A percentile compares a stretch with the other conserved stretches of the same genome.
phyloP scores from a whole-genome alignment of 2,113 vertebrate species.

The Cyprinodon tularosa region DNA sequence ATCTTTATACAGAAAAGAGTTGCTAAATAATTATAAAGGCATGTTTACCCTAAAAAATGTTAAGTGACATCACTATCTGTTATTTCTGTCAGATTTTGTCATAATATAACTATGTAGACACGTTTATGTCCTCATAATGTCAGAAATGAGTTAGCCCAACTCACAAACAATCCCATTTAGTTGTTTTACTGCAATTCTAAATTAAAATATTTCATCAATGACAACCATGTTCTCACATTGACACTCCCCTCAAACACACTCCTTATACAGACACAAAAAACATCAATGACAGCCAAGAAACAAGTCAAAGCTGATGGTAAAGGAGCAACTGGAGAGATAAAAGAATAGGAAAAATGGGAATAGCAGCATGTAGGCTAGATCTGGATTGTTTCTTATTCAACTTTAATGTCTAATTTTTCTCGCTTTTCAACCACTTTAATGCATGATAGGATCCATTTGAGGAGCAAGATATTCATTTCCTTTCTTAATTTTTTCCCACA shows the following conservation, averaged over 20 bases:
- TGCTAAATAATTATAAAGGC: neutral
- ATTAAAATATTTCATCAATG: slow-evolving; percentile 5
- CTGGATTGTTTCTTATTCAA: slow-evolving; percentile 43
- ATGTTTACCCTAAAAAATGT: slow-evolving; percentile 1
- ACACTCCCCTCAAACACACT: neutral
- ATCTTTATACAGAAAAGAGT: slow-evolving; percentile 1
- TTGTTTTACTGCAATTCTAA: neutral
- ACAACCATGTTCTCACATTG: neutral
- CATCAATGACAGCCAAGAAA: neutral
- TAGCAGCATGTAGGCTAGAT: slow-evolving; percentile 7
- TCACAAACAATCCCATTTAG: slow-evolving; percentile 18
- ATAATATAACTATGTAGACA: neutral
- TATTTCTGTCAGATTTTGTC: neutral
- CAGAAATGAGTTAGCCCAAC: neutral
- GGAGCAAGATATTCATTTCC: slow-evolving; percentile 57
- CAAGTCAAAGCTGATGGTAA: slow-evolving; percentile 28
- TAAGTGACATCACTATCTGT: neutral
- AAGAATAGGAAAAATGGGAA: slow-evolving; percentile 30
- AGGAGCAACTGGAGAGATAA: slow-evolving; percentile 26
- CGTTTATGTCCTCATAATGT: neutral
- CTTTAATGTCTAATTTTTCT: slow-evolving; percentile 52
- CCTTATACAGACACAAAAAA: neutral
- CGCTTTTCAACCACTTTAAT: slow-evolving; percentile 41
- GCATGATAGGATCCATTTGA: slow-evolving; percentile 53
- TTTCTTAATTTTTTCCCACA: slow-evolving; percentile 22